Base-by-base conservation (phyloP, 2,797 vertebrate genomes). In the Sciurus vulgaris region DNA sequence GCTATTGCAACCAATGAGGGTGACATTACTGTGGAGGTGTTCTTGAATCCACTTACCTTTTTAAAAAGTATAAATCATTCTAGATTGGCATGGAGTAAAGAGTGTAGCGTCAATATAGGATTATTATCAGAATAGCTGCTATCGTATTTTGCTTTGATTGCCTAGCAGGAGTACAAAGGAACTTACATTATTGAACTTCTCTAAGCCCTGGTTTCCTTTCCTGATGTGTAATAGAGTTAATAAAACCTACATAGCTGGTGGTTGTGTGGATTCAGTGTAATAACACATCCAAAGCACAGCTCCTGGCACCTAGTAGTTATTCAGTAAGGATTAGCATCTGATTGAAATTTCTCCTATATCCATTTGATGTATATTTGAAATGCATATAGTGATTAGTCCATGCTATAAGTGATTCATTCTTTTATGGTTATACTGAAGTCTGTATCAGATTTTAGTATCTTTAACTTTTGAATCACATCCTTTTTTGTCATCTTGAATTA, bases 381-480 rank as follows among this genome's bases (percentile, higher is more conserved):
- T n/a, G 44, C 44, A 17, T 51, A 17, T 20, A 77, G n/a, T 67
- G 49, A 89, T 84, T 65, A 88, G 74, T 86, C 77, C 17, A 18
- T 49, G 49, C 13, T 59, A 17, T 81, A 61, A 54, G 3, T 89
- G 94, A 83, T 73, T 94, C 67, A 15, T 6, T 93, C 92, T 92
- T 91, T 13, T 59, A 18, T 30, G 56, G n/a, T n/a, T 72, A 6
- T 24, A 63, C 59, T 73, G 41, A 69, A 20, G 14, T 83, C 76
- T 74, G 22, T 67, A 70, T 65, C 35, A 17, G 17, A 41, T 77
- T 89, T 92, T 85, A 70, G 69, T 81, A 92, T 95, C 44, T 96
- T 91, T 89, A 89, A 70, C 76, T 94, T 96, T 95, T 94, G 91
- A 96, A 73, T 96, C 91, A 59, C 33, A 86, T 93, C 65, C 82